Evolutionary conservation across 1,140 invertebrate genomes (phyloP).

Genomic region (Cataglyphis hispanica): DNA sequence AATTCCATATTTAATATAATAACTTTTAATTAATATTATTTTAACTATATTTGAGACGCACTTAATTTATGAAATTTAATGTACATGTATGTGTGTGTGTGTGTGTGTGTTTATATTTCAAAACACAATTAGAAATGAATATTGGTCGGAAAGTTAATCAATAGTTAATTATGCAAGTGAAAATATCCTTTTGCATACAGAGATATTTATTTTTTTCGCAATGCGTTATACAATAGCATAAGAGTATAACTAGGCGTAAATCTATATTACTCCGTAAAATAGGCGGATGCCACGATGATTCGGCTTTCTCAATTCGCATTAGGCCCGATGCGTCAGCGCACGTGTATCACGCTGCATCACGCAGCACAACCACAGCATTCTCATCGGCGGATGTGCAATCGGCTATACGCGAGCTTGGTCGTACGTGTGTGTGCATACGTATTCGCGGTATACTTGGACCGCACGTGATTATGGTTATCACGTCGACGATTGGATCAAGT

Average conservation of each 20-base stretch:
- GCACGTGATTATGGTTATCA: conserved; percentile 79
- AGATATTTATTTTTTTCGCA: conserved; percentile 9
- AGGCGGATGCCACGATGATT: conserved; percentile 37
- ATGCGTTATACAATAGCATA: not conserved
- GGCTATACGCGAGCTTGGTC: conserved; percentile 32
- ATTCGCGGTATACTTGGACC: conserved; percentile 55
- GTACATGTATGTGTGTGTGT: not conserved
- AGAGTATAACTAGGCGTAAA: conserved; percentile 41
- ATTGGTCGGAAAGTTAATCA: not conserved
- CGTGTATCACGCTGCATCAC: conserved; percentile 57
- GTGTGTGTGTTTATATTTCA: not conserved
- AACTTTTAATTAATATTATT: conserved; percentile 2
- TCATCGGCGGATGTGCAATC: conserved; percentile 35
- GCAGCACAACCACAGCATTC: conserved; percentile 45
- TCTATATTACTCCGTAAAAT: conserved; percentile 42
- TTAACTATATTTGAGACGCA: not conserved
- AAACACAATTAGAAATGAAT: not conserved
- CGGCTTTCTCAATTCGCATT: conserved; percentile 51
- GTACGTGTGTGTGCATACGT: conserved; percentile 25
- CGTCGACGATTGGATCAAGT: conserved; percentile 76
- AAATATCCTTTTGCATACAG: not conserved
- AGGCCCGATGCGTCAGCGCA: conserved; percentile 42
- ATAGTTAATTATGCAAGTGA: not conserved
- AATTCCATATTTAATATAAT: not conserved
- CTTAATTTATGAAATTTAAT: not conserved